Evolutionary conservation across 2,888 invertebrate species (phyloP).

Genomic region (Lordiphosa andalusiaca): DNA sequence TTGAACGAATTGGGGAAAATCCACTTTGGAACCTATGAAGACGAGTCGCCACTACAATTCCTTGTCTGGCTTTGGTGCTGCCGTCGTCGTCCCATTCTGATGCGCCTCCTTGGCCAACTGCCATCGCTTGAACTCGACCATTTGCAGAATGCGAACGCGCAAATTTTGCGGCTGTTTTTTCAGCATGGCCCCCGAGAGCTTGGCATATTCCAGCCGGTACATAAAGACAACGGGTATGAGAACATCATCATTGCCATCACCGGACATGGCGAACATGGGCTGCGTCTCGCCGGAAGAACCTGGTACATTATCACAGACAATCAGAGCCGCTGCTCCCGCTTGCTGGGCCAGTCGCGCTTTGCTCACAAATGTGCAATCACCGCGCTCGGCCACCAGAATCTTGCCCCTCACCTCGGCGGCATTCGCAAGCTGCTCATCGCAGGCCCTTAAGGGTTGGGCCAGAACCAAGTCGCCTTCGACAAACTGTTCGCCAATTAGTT

Average conservation of each 20-base stretch:
- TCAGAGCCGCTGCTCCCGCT: constrained; percentile 90
- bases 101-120: constrained; percentile 69
- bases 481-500: constrained; percentile 85
- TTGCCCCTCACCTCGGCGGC: constrained; percentile 84
- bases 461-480: constrained; percentile 85
- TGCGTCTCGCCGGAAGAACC: constrained; percentile 88
- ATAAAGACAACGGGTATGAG: constrained; percentile 95
- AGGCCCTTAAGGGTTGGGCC: constrained; percentile 87
- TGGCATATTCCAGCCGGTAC: constrained; percentile 87
- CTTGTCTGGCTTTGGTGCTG: constrained; percentile 60
- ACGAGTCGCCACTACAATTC: constrained; percentile 61
- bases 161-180: constrained; percentile 81
- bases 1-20: constrained; percentile 23
- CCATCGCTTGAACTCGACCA: constrained; percentile 79
- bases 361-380: constrained; percentile 95
- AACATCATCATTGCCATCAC: constrained; percentile 93
- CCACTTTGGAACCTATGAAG: constrained; percentile 30
- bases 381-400: constrained; percentile 93
- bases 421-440: constrained; percentile 82
- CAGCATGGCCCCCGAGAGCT: constrained; percentile 84
- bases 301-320: constrained; percentile 91
- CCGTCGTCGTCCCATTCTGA: constrained; percentile 46
- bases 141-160: constrained; percentile 80
- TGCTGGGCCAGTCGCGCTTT: constrained; percentile 92
- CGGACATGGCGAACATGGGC: constrained; percentile 97